Percentiles rank a stretch among this genome's conserved stretches.
Evolutionary conservation across 1,140 invertebrate genomes (phyloP).

Genomic region (Aricia agestis): DNA sequence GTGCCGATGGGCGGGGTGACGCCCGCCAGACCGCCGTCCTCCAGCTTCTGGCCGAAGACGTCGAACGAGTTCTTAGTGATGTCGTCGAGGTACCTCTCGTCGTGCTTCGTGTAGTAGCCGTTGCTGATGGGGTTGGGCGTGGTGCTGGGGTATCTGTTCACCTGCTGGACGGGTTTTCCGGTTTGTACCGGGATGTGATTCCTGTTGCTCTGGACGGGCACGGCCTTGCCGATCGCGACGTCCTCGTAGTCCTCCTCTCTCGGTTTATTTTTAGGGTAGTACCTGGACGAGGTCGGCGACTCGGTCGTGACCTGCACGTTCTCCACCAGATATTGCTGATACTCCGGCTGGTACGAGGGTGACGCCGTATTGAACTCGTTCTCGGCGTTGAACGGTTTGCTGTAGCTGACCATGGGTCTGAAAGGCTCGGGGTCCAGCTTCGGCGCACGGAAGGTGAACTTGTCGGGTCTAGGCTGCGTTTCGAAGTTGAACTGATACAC

Average conservation of each 20-base stretch:
- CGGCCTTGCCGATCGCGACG: constrained; percentile 38
- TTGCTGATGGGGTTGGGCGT: constrained; percentile 80
- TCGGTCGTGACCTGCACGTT: constrained; percentile 66
- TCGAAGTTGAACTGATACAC: constrained; percentile 72
- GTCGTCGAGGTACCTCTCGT: constrained; percentile 83
- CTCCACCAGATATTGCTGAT: constrained; percentile 64
- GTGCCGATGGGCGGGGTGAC: constrained; percentile 64
- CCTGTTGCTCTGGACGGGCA: constrained; percentile 51
- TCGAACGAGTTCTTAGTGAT: constrained; percentile 87
- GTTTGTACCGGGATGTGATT: constrained; percentile 63
- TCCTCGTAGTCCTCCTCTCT: constrained; percentile 67
- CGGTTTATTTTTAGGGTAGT: constrained; percentile 62
- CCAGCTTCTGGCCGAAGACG: constrained; percentile 84
- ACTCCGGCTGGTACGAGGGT: constrained; percentile 52
- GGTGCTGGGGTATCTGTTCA: constrained; percentile 61
- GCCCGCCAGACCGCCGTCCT: constrained; percentile 67
- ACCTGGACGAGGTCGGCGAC: constrained; percentile 60
- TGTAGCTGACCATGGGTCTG: constrained; percentile 80
- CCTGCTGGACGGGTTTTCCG: constrained; percentile 57
- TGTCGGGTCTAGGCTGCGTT: constrained; percentile 57
- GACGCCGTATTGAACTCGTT: constrained; percentile 75
- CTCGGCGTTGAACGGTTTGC: constrained; percentile 76
- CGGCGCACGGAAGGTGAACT: constrained; percentile 70
- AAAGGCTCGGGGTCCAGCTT: constrained; percentile 78
- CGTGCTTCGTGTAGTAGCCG: constrained; percentile 83